Percentiles rank a stretch among this genome's conserved stretches.
phyloP scores from a whole-genome alignment of 2,113 vertebrate genomes.

The Hemiscyllium ocellatum region DNA sequence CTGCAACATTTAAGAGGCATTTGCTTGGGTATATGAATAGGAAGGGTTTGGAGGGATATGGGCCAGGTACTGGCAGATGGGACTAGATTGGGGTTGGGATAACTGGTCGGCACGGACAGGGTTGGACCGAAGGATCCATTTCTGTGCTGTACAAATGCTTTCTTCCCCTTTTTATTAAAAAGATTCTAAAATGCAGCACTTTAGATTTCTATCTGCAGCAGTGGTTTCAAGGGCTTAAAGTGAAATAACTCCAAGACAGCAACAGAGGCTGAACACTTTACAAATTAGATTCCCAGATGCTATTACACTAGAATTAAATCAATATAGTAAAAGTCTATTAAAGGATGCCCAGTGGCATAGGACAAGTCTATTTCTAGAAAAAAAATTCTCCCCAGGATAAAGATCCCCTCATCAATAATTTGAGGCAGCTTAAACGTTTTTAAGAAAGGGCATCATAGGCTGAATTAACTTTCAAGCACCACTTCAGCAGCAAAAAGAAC shows the following conservation, averaged over 20 bases:
- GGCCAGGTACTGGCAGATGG: too few relatives aligned
- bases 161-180: too few relatives aligned
- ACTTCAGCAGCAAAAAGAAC: not conserved
- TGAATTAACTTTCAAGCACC: not conserved
- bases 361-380: not conserved
- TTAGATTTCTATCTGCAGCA: not conserved
- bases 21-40: too few relatives aligned
- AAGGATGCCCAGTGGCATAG: not conserved
- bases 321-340: not conserved
- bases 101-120: too few relatives aligned
- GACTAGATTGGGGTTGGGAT: too few relatives aligned
- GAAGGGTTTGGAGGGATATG: too few relatives aligned
- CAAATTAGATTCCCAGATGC: not conserved
- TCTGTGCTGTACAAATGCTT: too few relatives aligned
- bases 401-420: not conserved
- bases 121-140: too few relatives aligned
- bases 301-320: not conserved
- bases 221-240: not conserved
- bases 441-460: not conserved
- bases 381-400: not conserved
- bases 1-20: too few relatives aligned
- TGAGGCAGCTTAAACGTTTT: not conserved
- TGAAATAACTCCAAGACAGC: not conserved
- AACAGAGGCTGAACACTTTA: not conserved
- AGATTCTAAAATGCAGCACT: not conserved